Evolutionary conservation across 2,797 vertebrate genomes (phyloP).

Genomic region (Gambelia wislizenii): DNA sequence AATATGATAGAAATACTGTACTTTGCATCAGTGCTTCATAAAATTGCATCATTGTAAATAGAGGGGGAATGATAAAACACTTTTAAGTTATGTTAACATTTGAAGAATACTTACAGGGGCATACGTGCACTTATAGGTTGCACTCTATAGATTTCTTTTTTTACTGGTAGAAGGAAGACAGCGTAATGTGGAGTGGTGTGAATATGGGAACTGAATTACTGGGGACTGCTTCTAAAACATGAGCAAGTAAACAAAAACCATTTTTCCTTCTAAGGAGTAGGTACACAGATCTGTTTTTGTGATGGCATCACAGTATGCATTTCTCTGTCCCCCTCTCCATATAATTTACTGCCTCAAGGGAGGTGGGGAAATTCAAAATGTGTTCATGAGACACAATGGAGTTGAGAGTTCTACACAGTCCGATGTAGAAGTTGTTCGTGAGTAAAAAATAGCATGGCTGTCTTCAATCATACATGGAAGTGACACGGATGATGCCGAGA

Average conservation of each 20-base stretch:
- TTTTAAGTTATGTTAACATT: not conserved
- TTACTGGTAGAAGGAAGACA: rapidly evolving
- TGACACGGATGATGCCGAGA: too few relatives aligned
- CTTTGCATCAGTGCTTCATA: conserved; percentile 51
- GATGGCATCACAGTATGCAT: not conserved
- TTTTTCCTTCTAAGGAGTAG: not conserved
- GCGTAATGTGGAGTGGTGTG: rapidly evolving
- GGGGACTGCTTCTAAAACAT: not conserved
- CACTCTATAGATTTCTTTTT: not conserved
- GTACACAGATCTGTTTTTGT: not conserved
- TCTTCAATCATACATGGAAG: too few relatives aligned
- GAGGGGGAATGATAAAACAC: not conserved
- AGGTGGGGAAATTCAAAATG: too few relatives aligned
- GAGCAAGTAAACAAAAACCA: not conserved
- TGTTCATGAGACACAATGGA: too few relatives aligned
- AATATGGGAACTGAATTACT: not conserved
- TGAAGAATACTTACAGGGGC: not conserved
- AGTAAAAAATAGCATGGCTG: too few relatives aligned
- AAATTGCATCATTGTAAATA: conserved; percentile 39
- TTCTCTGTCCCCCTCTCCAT: not conserved
- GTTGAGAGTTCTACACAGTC: not conserved
- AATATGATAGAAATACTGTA: conserved; percentile 28
- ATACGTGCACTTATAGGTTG: too few relatives aligned
- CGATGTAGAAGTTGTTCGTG: not conserved
- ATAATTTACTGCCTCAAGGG: not conserved